Conservation (phyloP, 2,888 invertebrate genomes). For the Parasteatoda lunata region DNA sequence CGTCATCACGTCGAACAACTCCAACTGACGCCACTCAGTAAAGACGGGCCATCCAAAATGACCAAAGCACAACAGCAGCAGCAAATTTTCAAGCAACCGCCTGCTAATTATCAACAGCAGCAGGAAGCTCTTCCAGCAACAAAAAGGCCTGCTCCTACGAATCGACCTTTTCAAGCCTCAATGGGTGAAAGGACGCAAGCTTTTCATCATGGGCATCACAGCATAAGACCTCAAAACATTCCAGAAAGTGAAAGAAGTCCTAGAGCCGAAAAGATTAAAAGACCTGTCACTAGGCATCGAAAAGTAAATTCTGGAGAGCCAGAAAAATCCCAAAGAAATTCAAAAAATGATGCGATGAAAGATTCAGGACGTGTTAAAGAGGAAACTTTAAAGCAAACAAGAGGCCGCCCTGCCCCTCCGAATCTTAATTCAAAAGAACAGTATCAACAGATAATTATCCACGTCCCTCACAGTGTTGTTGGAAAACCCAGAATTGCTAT, state of each 20-base stretch:
- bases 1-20: too few species aligned
- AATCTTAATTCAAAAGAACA: background rate
- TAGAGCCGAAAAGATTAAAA: too few species aligned
- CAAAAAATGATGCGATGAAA: background rate
- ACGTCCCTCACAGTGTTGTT: slow-evolving; percentile 35
- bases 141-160: too few species aligned
- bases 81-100: background rate
- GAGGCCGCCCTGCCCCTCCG: too few species aligned
- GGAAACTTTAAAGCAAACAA: too few species aligned
- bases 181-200: too few species aligned
- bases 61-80: background rate
- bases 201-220: too few species aligned
- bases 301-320: background rate
- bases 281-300: too few species aligned
- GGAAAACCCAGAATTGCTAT: slow-evolving; percentile 7
- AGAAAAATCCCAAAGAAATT: background rate
- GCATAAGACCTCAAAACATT: too few species aligned
- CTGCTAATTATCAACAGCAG: background rate
- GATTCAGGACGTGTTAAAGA: background rate
- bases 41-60: background rate
- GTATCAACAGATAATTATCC: slow-evolving; percentile 58
- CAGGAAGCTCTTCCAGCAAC: background rate
- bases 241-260: too few species aligned
- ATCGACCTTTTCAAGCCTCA: too few species aligned
- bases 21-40: too few species aligned